A percentile compares a stretch with the other conserved stretches of the same genome.
Evolutionary conservation across 2,797 vertebrate genomes (phyloP).

Genomic region (Leptoclinus maculatus): DNA sequence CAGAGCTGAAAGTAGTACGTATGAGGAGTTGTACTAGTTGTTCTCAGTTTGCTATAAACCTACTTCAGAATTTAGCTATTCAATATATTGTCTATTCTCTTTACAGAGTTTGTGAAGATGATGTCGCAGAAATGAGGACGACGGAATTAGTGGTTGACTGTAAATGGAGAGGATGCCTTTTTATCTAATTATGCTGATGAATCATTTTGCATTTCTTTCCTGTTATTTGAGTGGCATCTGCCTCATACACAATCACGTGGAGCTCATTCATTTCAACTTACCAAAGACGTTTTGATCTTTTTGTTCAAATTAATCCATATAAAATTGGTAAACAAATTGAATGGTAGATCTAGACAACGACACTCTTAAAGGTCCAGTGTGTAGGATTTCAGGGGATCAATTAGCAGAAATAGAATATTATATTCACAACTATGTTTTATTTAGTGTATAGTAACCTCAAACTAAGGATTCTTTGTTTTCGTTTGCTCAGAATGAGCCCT

Average conservation of each 20-base stretch:
- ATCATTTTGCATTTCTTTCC: not conserved
- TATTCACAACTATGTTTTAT: too few species aligned
- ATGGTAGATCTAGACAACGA: not conserved
- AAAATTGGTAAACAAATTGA: not conserved
- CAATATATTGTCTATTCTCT: constrained; percentile 15
- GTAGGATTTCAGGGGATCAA: too few species aligned
- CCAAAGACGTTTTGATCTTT: not conserved
- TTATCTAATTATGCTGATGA: not conserved
- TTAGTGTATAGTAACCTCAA: too few species aligned
- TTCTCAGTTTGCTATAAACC: not conserved
- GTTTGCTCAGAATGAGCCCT: too few species aligned
- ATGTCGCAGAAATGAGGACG: constrained; percentile 81
- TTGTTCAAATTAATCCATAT: not conserved
- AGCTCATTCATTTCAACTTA: not conserved
- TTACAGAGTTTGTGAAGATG: constrained; percentile 86
- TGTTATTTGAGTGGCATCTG: not conserved
- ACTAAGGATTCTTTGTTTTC: too few species aligned
- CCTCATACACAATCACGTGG: not conserved
- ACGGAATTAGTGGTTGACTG: constrained; percentile 7
- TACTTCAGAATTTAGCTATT: not conserved
- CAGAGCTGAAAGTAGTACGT: not conserved
- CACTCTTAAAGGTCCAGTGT: too few species aligned
- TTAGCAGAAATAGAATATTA: too few species aligned
- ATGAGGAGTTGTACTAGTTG: not conserved
- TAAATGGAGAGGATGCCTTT: not conserved